phyloP scores from a whole-genome alignment of 2,797 vertebrate species.

The Euthynnus affinis region DNA sequence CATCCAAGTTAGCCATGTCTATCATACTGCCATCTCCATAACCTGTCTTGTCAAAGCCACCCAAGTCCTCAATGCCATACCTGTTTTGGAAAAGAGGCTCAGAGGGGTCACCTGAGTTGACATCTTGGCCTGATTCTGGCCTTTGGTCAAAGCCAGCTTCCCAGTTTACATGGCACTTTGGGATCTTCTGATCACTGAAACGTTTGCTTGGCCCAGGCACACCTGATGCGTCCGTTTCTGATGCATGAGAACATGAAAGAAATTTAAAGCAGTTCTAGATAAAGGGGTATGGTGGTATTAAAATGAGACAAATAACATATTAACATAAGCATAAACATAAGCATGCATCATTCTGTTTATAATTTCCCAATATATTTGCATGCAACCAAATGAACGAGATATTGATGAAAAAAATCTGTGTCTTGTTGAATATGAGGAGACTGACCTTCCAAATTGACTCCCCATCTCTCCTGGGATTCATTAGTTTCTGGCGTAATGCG shows the following conservation, averaged over 20 bases:
- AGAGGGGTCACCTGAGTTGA: constrained; percentile 61
- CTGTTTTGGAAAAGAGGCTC: constrained; percentile 78
- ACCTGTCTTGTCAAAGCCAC: constrained; percentile 72
- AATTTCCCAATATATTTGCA: background rate
- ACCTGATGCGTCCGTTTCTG: constrained; percentile 70
- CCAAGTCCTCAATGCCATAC: constrained; percentile 78
- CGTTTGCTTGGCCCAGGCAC: constrained; percentile 75
- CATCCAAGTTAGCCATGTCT: constrained; percentile 76
- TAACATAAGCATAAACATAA: background rate
- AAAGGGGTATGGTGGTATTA: background rate
- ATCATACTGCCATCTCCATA: constrained; percentile 75
- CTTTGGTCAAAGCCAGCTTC: constrained; percentile 73
- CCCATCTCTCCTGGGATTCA: constrained; percentile 76
- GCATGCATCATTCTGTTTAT: background rate
- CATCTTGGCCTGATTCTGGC: constrained; percentile 65
- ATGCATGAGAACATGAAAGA: constrained; percentile 15
- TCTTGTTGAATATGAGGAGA: constrained; percentile 15
- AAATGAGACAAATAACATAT: background rate
- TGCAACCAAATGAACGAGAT: background rate
- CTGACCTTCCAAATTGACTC: constrained; percentile 77
- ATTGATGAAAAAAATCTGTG: background rate
- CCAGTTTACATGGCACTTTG: constrained; percentile 80
- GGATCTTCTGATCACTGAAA: constrained; percentile 76
- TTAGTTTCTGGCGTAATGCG: constrained; percentile 52
- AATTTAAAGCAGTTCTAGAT: background rate